Conservation (phyloP, 2,888 invertebrate species). For the Malthinus seriepunctatus region DNA sequence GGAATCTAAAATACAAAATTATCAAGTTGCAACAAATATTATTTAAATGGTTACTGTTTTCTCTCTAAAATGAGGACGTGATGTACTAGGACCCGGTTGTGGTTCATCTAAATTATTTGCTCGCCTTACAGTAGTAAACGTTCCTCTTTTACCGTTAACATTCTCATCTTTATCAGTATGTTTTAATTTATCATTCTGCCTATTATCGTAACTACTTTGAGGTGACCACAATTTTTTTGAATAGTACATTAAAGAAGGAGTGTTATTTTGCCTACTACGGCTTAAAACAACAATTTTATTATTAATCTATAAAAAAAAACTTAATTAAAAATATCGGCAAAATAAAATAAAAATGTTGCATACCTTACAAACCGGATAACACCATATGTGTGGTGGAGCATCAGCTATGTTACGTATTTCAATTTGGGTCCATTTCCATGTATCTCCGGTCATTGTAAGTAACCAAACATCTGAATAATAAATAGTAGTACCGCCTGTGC, state of each 20-base stretch:
- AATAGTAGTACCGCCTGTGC: slow-evolving; percentile 85
- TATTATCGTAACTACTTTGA: slow-evolving; percentile 52
- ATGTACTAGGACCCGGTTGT: slow-evolving; percentile 26
- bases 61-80: slow-evolving; percentile 8
- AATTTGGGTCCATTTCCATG: slow-evolving; percentile 77
- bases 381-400: slow-evolving; percentile 88
- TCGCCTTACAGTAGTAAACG: slow-evolving; percentile 43
- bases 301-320: slow-evolving; percentile 59
- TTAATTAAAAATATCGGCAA: not conserved
- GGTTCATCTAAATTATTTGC: slow-evolving; percentile 39
- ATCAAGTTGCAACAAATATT: not conserved
- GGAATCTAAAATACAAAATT: not conserved
- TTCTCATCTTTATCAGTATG: slow-evolving; percentile 71
- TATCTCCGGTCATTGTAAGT: slow-evolving; percentile 69
- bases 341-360: slow-evolving; percentile 8
- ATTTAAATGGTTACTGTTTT: not conserved
- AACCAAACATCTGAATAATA: slow-evolving; percentile 92
- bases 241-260: slow-evolving; percentile 61
- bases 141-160: slow-evolving; percentile 72
- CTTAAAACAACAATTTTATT: slow-evolving; percentile 78
- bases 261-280: slow-evolving; percentile 61
- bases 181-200: slow-evolving; percentile 45
- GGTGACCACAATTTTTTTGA: slow-evolving; percentile 58
- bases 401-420: slow-evolving; percentile 76
- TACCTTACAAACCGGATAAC: slow-evolving; percentile 87